Evolutionary conservation across 2,113 vertebrate species (phyloP).

Genomic region (Formicarius rufipectus): DNA sequence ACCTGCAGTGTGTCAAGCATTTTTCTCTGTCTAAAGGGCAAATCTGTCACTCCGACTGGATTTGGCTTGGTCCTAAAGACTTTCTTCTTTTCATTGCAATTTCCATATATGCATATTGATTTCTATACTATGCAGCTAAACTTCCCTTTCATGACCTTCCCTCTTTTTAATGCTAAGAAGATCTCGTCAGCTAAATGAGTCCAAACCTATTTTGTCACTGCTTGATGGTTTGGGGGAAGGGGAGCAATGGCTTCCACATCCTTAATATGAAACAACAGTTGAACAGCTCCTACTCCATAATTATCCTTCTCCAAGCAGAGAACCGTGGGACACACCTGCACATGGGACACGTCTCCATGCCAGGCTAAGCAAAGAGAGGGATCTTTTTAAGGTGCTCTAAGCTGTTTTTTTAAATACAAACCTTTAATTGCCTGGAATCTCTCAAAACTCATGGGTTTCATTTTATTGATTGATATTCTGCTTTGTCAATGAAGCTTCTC

Average conservation of each 20-base stretch:
- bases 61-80: background rate
- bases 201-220: background rate
- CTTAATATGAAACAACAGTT: background rate
- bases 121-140: background rate
- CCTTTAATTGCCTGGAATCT: background rate
- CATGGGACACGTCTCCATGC: accelerated
- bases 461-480: slow-evolving; percentile 38
- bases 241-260: background rate
- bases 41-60: background rate
- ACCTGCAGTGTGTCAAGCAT: background rate
- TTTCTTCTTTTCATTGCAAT: background rate
- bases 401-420: background rate
- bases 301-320: background rate
- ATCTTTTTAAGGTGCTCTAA: background rate
- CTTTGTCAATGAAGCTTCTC: slow-evolving; percentile 26
- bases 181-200: background rate
- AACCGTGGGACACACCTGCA: background rate
- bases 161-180: background rate
- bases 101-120: slow-evolving; percentile 1
- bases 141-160: background rate
- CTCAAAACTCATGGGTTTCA: background rate
- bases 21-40: slow-evolving; percentile 43
- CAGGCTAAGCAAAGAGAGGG: background rate
- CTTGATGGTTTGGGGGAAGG: background rate
- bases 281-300: background rate